Evolutionary conservation across 2,888 invertebrate genomes (phyloP).

Genomic region (Tipula unca): DNA sequence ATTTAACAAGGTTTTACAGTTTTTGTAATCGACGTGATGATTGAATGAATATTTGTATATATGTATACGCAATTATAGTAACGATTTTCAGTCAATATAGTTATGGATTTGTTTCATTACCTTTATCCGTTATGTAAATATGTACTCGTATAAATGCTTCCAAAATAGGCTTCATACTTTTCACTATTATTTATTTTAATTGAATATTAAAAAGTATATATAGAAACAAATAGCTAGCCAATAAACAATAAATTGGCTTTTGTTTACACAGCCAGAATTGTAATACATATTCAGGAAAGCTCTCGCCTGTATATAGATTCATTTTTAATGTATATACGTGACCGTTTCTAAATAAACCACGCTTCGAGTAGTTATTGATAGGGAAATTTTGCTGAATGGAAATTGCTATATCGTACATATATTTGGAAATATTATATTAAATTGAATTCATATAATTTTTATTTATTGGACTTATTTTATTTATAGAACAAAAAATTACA

Average conservation of each 20-base stretch:
- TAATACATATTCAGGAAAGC: not conserved
- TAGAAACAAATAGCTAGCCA: not conserved
- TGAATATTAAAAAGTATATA: not conserved
- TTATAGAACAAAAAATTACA: not conserved
- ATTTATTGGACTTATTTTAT: not conserved
- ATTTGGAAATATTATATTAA: not conserved
- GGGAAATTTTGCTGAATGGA: not conserved
- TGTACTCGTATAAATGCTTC: not conserved
- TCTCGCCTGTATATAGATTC: not conserved
- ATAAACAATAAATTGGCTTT: not conserved
- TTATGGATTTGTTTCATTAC: too few species aligned
- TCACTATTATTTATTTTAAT: not conserved
- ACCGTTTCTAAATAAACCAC: not conserved
- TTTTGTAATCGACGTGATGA: too few species aligned
- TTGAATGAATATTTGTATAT: too few species aligned
- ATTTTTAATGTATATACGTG: not conserved
- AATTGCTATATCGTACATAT: not conserved
- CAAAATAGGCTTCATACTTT: not conserved
- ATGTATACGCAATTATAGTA: too few species aligned
- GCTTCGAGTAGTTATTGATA: not conserved
- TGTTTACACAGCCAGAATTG: not conserved
- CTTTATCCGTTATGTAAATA: too few species aligned
- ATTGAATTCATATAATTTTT: constrained; percentile 8
- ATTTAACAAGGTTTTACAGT: not conserved
- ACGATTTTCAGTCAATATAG: too few species aligned